Evolutionary conservation across 1,140 invertebrate species (phyloP).

Genomic region (Orius laevigatus): DNA sequence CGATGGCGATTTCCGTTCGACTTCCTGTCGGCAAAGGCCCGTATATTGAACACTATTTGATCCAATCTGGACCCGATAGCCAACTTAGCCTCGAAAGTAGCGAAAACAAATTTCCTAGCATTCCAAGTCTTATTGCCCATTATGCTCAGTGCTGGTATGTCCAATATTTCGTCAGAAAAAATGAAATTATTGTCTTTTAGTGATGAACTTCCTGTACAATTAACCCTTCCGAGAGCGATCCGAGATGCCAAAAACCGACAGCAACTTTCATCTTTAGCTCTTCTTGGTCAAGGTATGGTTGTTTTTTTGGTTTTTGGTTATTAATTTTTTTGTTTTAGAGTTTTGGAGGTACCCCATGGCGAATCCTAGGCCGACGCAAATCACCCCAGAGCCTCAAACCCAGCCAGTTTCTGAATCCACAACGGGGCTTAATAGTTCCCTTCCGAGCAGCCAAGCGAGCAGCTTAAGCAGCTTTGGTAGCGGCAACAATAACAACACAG

Average conservation of each 20-base stretch:
- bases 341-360: conserved; percentile 80
- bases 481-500: conserved; percentile 29
- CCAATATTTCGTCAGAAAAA: neutral
- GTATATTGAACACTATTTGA: conserved; percentile 90
- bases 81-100: conserved; percentile 81
- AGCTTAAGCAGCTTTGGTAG: conserved; percentile 45
- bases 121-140: conserved; percentile 79
- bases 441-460: conserved; percentile 24
- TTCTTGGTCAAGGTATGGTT: conserved; percentile 62
- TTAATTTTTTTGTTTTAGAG: conserved; percentile 32
- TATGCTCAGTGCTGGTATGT: conserved; percentile 82
- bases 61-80: conserved; percentile 58
- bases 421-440: conserved; percentile 24
- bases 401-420: conserved; percentile 17
- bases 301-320: neutral
- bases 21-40: conserved; percentile 69
- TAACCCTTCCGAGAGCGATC: conserved; percentile 66
- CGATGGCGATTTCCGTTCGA: conserved; percentile 86
- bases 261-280: conserved; percentile 73
- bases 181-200: conserved; percentile 32
- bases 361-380: conserved; percentile 37
- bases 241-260: conserved; percentile 73
- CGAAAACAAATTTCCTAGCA: conserved; percentile 77
- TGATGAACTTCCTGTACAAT: conserved; percentile 83
- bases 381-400: conserved; percentile 1